Percentiles rank a stretch among this genome's conserved stretches.
phyloP scores from a whole-genome alignment of 2,113 vertebrate genomes.

The Eidolon helvum region DNA sequence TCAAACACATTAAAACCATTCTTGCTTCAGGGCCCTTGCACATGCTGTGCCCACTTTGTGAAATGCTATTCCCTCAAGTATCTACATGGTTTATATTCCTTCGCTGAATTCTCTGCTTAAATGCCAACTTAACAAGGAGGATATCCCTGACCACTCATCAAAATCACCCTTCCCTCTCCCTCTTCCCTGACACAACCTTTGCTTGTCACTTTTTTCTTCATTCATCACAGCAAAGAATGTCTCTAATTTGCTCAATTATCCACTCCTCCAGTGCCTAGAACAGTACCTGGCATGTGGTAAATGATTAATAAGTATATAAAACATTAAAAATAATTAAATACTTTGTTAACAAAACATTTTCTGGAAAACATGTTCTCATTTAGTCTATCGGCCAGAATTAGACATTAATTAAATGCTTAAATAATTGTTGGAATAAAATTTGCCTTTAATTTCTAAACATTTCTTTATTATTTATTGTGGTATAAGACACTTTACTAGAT shows the following conservation, averaged over 20 bases:
- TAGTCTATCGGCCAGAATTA: background rate
- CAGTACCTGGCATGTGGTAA: background rate
- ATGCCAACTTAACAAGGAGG: background rate
- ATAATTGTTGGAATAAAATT: background rate
- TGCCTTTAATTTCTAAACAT: background rate
- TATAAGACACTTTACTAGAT: background rate
- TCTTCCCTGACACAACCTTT: background rate
- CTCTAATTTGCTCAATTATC: background rate
- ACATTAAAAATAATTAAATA: background rate
- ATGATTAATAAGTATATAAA: slow-evolving; percentile 9
- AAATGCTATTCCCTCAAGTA: background rate
- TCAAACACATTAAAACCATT: background rate
- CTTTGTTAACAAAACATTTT: background rate
- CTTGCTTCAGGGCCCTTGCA: background rate
- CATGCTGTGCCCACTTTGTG: background rate
- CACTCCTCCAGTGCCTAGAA: background rate
- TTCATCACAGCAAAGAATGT: background rate
- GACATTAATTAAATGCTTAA: background rate
- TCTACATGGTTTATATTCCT: background rate
- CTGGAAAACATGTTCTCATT: background rate
- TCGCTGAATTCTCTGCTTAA: background rate
- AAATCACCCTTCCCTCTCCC: background rate
- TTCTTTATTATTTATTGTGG: background rate
- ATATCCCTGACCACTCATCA: background rate
- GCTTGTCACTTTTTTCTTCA: background rate